These are phyloP conservation scores for Parnassius glacialis DNA, from an alignment of 2,888 invertebrate species.

Conservation along the genomic window DNA sequence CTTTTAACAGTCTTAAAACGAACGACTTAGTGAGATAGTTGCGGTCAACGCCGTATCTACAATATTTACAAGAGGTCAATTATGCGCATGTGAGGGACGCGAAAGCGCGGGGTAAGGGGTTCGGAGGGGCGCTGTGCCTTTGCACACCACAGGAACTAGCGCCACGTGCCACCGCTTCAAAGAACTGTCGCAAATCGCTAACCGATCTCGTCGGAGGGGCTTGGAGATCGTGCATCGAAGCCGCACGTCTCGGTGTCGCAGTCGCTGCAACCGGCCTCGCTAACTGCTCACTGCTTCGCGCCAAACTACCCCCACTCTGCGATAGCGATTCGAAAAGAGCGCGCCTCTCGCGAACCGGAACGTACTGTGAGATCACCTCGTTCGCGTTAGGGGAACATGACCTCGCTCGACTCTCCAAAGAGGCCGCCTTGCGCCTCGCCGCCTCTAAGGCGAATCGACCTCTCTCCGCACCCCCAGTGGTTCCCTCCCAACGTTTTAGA, in stretches of 20 bases:
- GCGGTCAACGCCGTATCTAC: constrained; percentile 73
- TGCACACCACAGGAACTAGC: constrained; percentile 50
- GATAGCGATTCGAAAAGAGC: constrained; percentile 86
- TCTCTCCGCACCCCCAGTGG: constrained; percentile 64
- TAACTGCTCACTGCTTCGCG: constrained; percentile 84
- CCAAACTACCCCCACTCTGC: constrained; percentile 81
- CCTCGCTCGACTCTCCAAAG: constrained; percentile 66
- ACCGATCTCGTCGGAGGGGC: constrained; percentile 80
- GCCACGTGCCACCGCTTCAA: constrained; percentile 82
- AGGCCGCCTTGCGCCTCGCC: constrained; percentile 67
- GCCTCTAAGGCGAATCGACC: constrained; percentile 67
- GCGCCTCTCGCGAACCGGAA: constrained; percentile 86
- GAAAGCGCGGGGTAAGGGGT: constrained; percentile 61
- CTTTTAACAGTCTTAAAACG: constrained; percentile 80
- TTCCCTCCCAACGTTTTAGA: constrained; percentile 72
- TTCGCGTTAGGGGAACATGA: constrained; percentile 74
- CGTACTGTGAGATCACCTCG: constrained; percentile 81
- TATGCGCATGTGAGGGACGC: constrained; percentile 68
- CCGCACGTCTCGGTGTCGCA: constrained; percentile 81
- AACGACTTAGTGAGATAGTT: constrained; percentile 73
- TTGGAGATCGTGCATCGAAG: constrained; percentile 84
- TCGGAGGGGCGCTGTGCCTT: constrained; percentile 61
- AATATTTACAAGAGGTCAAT: constrained; percentile 60
- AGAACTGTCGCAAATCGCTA: constrained; percentile 86
- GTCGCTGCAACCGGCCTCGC: constrained; percentile 59